Conservation (phyloP, 2,113 vertebrate genomes). For the Mionectes macconnelli region DNA sequence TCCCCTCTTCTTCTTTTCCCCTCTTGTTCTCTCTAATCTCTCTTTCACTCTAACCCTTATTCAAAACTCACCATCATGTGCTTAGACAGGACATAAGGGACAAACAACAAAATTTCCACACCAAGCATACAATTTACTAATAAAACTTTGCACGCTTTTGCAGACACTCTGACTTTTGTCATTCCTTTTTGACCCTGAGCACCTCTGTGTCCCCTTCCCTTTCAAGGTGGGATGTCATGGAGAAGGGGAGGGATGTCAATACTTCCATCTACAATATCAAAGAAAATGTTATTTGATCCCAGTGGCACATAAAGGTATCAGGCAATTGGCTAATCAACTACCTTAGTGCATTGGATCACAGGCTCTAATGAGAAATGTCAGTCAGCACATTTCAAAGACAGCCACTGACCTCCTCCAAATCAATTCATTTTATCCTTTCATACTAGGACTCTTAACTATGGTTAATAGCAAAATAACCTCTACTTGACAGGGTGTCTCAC, state of each 20-base stretch:
- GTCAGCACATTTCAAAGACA: not conserved
- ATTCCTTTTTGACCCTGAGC: not conserved
- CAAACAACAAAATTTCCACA: not conserved
- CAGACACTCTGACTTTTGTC: not conserved
- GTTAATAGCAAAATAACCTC: not conserved
- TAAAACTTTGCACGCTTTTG: not conserved
- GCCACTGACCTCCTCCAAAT: not conserved
- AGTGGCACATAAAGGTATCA: not conserved
- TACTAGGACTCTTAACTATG: not conserved
- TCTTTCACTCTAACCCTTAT: not conserved
- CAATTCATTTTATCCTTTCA: not conserved
- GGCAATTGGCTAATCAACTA: not conserved
- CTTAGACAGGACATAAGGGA: not conserved
- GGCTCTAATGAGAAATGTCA: not conserved
- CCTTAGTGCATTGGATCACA: not conserved
- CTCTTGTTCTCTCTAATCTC: not conserved
- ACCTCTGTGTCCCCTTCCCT: not conserved
- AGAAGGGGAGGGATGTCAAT: not conserved
- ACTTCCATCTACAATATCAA: not conserved
- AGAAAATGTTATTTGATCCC: not conserved
- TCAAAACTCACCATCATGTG: not conserved
- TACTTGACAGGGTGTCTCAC: not conserved
- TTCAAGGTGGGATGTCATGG: not conserved
- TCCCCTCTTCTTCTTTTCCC: not conserved
- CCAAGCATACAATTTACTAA: not conserved